These are phyloP conservation scores for Scaptomyza cyrtandrae DNA, from an alignment of 2,888 invertebrate species.

Conservation along the genomic window DNA sequence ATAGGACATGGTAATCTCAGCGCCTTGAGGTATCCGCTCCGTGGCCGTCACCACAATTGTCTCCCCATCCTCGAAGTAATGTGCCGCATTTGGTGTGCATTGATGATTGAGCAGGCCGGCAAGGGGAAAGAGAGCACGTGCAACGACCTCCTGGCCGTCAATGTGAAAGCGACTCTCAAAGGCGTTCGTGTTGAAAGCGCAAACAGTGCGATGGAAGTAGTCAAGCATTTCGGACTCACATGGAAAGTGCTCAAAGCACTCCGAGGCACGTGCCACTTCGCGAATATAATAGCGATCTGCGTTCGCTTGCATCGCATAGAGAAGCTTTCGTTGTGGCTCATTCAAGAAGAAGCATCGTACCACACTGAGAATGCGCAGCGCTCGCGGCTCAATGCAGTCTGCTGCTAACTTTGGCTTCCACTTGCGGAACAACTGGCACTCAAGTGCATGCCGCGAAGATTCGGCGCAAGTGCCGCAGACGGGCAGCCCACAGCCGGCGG, in stretches of 20 bases:
- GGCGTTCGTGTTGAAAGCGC: constrained; percentile 84
- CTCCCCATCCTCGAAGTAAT: constrained; percentile 87
- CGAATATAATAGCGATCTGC: constrained; percentile 76
- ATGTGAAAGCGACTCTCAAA: constrained; percentile 81
- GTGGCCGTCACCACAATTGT: constrained; percentile 87
- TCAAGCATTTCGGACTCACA: constrained; percentile 75
- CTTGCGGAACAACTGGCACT: constrained; percentile 87
- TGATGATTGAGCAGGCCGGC: constrained; percentile 90
- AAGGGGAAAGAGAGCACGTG: constrained; percentile 88
- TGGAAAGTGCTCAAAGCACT: constrained; percentile 82
- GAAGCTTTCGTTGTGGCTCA: constrained; percentile 75
- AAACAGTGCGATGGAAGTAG: constrained; percentile 82
- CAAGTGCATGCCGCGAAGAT: constrained; percentile 86
- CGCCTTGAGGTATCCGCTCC: constrained; percentile 87
- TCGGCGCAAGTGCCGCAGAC: constrained; percentile 88
- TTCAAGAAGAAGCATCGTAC: constrained; percentile 82
- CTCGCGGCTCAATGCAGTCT: constrained; percentile 66
- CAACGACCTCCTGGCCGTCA: constrained; percentile 82
- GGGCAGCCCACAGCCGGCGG: constrained; percentile 88
- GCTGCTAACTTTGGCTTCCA: constrained; percentile 86
- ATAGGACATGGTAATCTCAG: constrained; percentile 88
- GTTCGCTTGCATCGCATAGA: constrained; percentile 83
- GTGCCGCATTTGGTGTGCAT: constrained; percentile 90
- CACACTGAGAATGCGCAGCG: constrained; percentile 80
- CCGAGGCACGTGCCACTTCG: constrained; percentile 77